Base-by-base conservation (phyloP, 2,888 invertebrate species). In the Stenotaenia linearis region DNA sequence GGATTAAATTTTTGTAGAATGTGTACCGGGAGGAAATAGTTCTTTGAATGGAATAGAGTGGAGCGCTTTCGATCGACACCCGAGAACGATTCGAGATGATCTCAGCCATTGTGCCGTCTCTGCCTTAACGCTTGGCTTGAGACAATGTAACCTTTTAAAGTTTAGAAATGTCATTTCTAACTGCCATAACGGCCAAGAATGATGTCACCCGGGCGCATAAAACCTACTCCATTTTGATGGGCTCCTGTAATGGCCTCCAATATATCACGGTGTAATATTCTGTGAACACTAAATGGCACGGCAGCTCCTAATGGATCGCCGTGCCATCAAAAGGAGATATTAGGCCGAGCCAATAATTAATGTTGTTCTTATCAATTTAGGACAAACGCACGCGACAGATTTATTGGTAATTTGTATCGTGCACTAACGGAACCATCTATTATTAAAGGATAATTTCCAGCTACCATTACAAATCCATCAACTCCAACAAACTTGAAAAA, bases 81-180 rank as follows among this genome's bases (percentile, higher is more conserved):
- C 25, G 69, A 69, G 69, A 69, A 69, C 69, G 69, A 69, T 69
- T 69, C 69, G 69, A 69, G 35, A 75, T 37, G 35, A 32, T 75
- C 75, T 75, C 21, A 32, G 35, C 75, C 75, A 32, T 75, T 75
- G 35, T 75, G 75, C 75, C 75, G 75, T 37, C 75, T 69, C 69
- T 37, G 35, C 45, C 77, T 77, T 77, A 77, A 77, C 77, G 77
- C 77, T 45, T 77, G 77, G 77, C 77, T 77, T 77, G 77, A 77
- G 77, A 77, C 77, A 77, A 77, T 77, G 40, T 77, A 77, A 77
- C 77, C 77, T 77, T 77, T 77, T 40, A 77, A 77, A 77, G 77
- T 77, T 69, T 77, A 77, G 77, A 77, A 77, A 77, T 77, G 77
- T 77, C 77, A 77, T 45, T 32, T 32, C 75, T 32, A 37, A 37